Evolutionary conservation across 2,113 vertebrate genomes (phyloP).

Genomic region (Scopus umbretta): DNA sequence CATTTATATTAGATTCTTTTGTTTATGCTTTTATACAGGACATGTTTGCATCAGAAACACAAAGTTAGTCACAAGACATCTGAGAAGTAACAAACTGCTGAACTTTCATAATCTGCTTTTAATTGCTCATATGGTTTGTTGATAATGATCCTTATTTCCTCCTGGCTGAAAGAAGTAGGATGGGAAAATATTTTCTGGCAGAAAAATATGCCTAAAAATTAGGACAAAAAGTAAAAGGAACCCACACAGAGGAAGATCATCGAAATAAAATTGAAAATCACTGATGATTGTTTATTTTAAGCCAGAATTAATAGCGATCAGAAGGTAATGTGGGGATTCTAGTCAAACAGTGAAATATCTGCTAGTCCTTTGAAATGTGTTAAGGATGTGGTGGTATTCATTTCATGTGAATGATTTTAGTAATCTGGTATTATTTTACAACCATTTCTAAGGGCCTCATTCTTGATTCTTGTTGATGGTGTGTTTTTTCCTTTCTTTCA

Average conservation of each 20-base stretch:
- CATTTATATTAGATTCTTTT: background rate
- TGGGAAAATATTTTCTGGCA: background rate
- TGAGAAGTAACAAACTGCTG: background rate
- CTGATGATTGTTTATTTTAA: background rate
- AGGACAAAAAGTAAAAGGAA: background rate
- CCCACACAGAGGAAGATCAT: background rate
- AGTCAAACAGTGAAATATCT: background rate
- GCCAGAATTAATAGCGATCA: background rate
- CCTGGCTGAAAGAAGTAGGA: background rate
- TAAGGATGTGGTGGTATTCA: background rate
- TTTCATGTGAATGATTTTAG: background rate
- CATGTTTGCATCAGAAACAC: background rate
- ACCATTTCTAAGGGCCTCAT: background rate
- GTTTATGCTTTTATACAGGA: background rate
- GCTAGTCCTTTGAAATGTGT: background rate
- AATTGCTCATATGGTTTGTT: background rate
- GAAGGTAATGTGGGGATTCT: background rate
- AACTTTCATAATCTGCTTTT: background rate
- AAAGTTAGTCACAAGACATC: background rate
- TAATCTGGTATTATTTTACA: background rate
- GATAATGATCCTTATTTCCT: background rate
- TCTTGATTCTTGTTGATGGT: background rate
- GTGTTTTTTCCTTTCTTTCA: background rate
- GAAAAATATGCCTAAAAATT: background rate
- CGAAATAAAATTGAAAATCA: background rate